Percentiles rank a stretch among this genome's conserved stretches.
phyloP scores from a whole-genome alignment of 2,797 vertebrate genomes.

The Lycodopsis pacificus region DNA sequence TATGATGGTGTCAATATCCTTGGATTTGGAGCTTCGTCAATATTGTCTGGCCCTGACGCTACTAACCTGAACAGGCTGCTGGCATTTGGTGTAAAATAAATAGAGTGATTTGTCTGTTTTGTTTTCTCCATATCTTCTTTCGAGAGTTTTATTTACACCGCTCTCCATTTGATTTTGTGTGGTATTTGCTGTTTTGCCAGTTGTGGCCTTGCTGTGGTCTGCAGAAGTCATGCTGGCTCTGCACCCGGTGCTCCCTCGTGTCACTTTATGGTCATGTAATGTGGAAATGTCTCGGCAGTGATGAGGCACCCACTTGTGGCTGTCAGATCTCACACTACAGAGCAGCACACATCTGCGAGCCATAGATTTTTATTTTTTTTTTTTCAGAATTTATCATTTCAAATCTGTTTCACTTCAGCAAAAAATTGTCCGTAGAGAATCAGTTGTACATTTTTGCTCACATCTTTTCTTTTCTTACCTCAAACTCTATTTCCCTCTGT shows the following conservation, averaged over 20 bases:
- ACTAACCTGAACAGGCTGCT: constrained; percentile 86
- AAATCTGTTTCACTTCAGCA: constrained; percentile 4
- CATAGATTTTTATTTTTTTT: not conserved
- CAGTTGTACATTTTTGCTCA: not conserved
- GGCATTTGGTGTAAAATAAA: constrained; percentile 89
- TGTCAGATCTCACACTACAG: constrained; percentile 13
- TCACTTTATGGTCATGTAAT: constrained; percentile 51
- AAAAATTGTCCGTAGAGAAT: not conserved
- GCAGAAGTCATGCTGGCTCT: constrained; percentile 54
- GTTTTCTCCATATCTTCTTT: constrained; percentile 76
- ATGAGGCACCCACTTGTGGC: constrained; percentile 15
- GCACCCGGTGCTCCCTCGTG: constrained; percentile 35
- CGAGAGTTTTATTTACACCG: constrained; percentile 84
- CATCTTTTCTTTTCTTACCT: not conserved
- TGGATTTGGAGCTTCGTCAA: constrained; percentile 85
- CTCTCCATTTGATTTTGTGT: constrained; percentile 83
- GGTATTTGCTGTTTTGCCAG: constrained; percentile 80
- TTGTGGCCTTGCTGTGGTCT: constrained; percentile 65
- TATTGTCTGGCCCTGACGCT: constrained; percentile 83
- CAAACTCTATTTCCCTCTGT: constrained; percentile 38
- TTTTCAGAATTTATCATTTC: not conserved
- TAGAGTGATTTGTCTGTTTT: constrained; percentile 88
- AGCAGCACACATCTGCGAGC: not conserved
- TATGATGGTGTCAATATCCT: constrained; percentile 86
- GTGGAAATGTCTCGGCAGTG: constrained; percentile 54